Evolutionary conservation across 2,888 invertebrate genomes (phyloP).

Genomic region (Cheiracanthium punctorium): DNA sequence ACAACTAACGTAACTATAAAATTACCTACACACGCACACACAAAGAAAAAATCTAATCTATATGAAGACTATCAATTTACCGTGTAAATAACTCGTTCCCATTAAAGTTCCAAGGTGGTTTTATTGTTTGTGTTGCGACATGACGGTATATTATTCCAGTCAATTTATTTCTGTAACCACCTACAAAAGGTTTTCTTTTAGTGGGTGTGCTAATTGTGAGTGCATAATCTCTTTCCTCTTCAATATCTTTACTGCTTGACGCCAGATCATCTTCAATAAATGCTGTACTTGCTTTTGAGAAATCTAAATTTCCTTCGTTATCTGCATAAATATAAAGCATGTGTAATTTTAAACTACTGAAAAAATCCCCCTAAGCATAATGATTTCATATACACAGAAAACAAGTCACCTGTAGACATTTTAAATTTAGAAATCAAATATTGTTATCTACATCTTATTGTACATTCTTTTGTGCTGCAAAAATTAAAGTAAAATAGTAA

Average conservation of each 20-base stretch:
- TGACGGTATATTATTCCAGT: constrained; percentile 86
- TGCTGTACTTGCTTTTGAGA: neutral
- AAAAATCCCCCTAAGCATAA: too few species aligned
- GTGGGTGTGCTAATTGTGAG: neutral
- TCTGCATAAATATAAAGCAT: neutral
- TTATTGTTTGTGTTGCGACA: constrained; percentile 87
- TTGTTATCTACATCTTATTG: too few species aligned
- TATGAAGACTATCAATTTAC: constrained; percentile 15
- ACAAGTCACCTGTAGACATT: too few species aligned
- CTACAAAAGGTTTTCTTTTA: constrained; percentile 84
- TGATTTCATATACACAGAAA: too few species aligned
- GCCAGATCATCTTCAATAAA: neutral
- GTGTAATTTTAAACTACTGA: too few species aligned
- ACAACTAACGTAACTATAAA: too few species aligned
- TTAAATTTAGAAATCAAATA: too few species aligned
- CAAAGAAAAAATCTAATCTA: neutral
- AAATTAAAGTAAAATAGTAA: too few species aligned
- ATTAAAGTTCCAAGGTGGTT: constrained; percentile 71
- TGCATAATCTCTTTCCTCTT: neutral
- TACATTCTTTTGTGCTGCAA: too few species aligned
- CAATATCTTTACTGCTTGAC: neutral
- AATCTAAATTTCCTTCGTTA: neutral
- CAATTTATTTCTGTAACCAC: constrained; percentile 85
- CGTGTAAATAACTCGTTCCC: constrained; percentile 17
- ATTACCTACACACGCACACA: neutral